These are phyloP conservation scores for Struthio camelus DNA, from an alignment of 2,113 vertebrate genomes.

Conservation along the genomic window DNA sequence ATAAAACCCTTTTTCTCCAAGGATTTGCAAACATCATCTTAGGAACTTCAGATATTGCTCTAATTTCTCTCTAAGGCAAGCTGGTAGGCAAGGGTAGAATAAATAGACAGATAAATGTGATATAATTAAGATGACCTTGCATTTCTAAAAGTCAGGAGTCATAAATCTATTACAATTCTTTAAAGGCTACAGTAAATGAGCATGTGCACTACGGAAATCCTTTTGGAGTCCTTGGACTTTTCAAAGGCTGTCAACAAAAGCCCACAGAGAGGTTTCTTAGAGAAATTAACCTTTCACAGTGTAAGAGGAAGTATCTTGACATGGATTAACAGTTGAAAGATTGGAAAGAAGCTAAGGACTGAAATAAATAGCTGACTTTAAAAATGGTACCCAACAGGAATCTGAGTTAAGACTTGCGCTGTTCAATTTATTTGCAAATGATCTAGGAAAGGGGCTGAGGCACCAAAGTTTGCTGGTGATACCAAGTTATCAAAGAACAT, in stretches of 20 bases:
- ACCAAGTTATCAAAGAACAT: not conserved
- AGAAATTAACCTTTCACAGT: not conserved
- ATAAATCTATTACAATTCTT: not conserved
- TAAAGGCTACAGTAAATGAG: not conserved
- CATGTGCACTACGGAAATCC: not conserved
- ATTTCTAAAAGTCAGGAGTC: not conserved
- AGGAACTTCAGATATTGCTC: not conserved
- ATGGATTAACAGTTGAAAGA: not conserved
- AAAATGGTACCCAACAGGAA: not conserved
- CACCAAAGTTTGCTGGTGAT: not conserved
- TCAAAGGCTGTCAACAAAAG: not conserved
- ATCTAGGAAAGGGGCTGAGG: not conserved
- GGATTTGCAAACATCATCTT: not conserved
- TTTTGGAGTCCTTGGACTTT: rapidly evolving
- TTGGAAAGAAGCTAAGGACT: not conserved
- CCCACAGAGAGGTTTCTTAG: not conserved
- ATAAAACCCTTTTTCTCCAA: not conserved
- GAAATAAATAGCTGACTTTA: not conserved
- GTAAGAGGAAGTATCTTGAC: not conserved
- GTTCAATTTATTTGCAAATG: not conserved
- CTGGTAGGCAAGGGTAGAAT: not conserved
- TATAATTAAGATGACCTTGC: not conserved
- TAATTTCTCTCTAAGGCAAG: not conserved
- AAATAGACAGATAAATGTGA: not conserved
- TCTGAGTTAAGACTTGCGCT: not conserved